Percentiles rank a stretch among this genome's conserved stretches.
These are phyloP conservation scores for Rhinolophus sinicus DNA, from an alignment of 2,113 vertebrate genomes.

Conservation along the genomic window DNA sequence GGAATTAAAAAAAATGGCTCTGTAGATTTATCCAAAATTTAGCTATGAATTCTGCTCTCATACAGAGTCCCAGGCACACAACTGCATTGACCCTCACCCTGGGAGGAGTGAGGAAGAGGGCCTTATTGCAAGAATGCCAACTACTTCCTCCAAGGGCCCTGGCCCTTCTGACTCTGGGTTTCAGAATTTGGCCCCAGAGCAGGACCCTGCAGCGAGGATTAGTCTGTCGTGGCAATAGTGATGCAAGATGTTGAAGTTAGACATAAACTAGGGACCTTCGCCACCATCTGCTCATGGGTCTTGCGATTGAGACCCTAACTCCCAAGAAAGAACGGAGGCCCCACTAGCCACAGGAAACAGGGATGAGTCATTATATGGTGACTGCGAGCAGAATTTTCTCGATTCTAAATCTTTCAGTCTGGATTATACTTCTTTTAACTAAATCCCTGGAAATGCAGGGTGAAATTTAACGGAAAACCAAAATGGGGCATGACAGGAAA, in stretches of 20 bases:
- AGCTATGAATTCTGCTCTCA: neutral
- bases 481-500: slow-evolving; percentile 44
- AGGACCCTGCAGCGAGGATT: neutral
- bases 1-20: neutral
- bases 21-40: neutral
- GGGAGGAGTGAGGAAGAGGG: neutral
- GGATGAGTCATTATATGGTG: neutral
- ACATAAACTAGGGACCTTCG: neutral
- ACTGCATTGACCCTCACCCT: neutral
- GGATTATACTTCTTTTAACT: neutral
- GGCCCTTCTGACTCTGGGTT: neutral
- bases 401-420: neutral
- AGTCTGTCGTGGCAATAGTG: too few species aligned
- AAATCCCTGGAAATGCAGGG: slow-evolving; percentile 21
- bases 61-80: too few species aligned
- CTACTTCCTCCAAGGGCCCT: neutral
- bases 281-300: neutral
- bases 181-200: neutral
- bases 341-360: neutral
- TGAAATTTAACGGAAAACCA: slow-evolving; percentile 45
- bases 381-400: neutral
- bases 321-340: neutral
- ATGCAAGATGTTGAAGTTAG: neutral
- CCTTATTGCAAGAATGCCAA: neutral
- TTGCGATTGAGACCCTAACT: neutral